Percentiles rank a stretch among this genome's conserved stretches.
Evolutionary conservation across 2,113 vertebrate species (phyloP).

Genomic region (Xerus inauris): DNA sequence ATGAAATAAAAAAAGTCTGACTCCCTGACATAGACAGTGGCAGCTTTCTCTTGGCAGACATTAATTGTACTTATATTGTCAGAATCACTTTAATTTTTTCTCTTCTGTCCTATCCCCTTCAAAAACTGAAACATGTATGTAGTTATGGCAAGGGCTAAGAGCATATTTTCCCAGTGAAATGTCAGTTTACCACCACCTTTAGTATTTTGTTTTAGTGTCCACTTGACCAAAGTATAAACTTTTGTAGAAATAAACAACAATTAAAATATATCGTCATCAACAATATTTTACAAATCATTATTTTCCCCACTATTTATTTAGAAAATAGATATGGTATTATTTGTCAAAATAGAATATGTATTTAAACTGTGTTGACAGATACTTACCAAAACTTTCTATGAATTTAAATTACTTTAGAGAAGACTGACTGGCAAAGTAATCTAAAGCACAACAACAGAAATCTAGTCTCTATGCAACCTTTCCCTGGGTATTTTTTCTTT

Average conservation of each 20-base stretch:
- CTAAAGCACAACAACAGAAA: constrained; percentile 45
- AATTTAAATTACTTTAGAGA: not conserved
- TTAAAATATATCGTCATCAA: constrained; percentile 19
- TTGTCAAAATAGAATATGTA: not conserved
- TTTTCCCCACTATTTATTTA: not conserved
- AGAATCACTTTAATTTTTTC: not conserved
- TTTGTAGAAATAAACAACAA: constrained; percentile 42
- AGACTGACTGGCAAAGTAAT: not conserved
- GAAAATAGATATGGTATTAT: not conserved
- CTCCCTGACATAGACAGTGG: not conserved
- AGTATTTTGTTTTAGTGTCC: not conserved
- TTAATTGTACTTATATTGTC: not conserved
- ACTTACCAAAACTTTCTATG: not conserved
- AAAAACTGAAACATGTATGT: not conserved
- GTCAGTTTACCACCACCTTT: not conserved
- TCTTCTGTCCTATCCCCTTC: not conserved
- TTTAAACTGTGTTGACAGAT: constrained; percentile 15
- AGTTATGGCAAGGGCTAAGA: not conserved
- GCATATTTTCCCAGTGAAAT: not conserved
- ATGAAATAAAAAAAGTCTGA: not conserved
- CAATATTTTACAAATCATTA: not conserved
- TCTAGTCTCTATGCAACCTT: not conserved
- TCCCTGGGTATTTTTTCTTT: constrained; percentile 37
- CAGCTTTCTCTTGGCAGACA: not conserved
- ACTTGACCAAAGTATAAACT: not conserved